Evolutionary conservation across 1,140 invertebrate species (phyloP), one percentile per base, ranked within the genome.

Genomic region (Polypedilum vanderplanki): DNA sequence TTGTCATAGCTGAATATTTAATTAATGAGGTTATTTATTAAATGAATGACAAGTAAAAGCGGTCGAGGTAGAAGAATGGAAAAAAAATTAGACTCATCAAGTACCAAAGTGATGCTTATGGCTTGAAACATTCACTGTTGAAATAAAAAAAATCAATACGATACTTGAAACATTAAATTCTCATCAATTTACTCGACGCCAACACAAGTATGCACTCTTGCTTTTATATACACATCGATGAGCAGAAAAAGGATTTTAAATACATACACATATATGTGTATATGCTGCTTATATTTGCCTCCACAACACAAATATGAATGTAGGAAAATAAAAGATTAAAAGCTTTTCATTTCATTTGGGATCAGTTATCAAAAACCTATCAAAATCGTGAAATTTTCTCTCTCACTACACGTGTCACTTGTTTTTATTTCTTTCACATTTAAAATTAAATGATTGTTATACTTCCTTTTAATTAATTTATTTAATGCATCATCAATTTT

Each of bases 301-400:
- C 10, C 46, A n/a, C 46, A 57, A 57, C 4, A 0, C 8, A 15
- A n/a, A 57, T n/a, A 57, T 57, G n/a, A n/a, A 4, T 12, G 12
- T 15, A 57, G 12, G 46, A 57, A 57, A n/a, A 57, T n/a, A 57
- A 57, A 12, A 57, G 46, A 57, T 57, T 57, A 57, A 57, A 57
- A 57, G 46, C 46, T 57, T 57, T 57, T 57, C n/a, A 9, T 57
- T 57, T 57, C 46, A 57, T 57, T 57, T n/a, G n/a, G 46, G 46
- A 57, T 57, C 46, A 57, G 46, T 57, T 57, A 57, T 57, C 46
- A 57, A 57, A 57, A 57, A 57, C 46, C 46, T 57, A 15, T 57
- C 12, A 57, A 57, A 57, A 57, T 46, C 9, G 15, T 8, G 41
- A 46, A 10, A 46, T 46, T 46, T 8, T 57, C 12, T 57, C 12